Conservation (phyloP, 1,140 invertebrate species). For the Andrena cerasifolii region DNA sequence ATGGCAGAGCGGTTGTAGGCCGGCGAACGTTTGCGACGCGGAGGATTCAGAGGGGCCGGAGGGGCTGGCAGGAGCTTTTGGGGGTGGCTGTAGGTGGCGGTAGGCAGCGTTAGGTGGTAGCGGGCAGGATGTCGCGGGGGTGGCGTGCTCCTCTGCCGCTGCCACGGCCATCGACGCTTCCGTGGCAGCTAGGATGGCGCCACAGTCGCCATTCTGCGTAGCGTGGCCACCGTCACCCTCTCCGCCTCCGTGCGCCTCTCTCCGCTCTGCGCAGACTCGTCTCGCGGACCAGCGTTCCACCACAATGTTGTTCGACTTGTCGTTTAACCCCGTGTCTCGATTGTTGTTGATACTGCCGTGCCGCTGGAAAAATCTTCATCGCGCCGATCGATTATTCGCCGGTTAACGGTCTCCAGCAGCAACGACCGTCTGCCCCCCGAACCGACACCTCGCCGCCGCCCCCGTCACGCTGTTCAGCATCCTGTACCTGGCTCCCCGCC, state of each 20-base stretch:
- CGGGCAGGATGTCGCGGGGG: conserved; percentile 54
- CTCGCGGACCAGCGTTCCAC: conserved; percentile 50
- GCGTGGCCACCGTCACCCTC: conserved; percentile 49
- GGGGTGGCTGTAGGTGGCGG: conserved; percentile 25
- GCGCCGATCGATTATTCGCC: conserved; percentile 26
- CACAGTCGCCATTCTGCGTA: conserved; percentile 59
- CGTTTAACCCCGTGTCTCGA: conserved; percentile 62
- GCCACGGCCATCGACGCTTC: conserved; percentile 46
- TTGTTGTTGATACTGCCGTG: conserved; percentile 59
- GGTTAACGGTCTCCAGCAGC: neutral
- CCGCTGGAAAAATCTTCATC: conserved; percentile 2
- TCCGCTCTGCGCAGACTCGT: conserved; percentile 65
- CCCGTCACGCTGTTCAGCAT: neutral
- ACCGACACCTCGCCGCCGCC: neutral
- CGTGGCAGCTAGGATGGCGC: conserved; percentile 55
- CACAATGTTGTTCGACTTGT: conserved; percentile 67
- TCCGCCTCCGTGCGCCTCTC: conserved; percentile 26
- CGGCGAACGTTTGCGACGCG: conserved; percentile 52
- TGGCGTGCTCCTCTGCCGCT: conserved; percentile 27
- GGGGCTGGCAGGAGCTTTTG: neutral
- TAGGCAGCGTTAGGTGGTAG: conserved; percentile 29
- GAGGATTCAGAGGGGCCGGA: conserved; percentile 14
- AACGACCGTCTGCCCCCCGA: neutral
- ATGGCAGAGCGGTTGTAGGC: conserved; percentile 38
- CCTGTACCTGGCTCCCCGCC: neutral